Evolutionary conservation across 2,888 invertebrate species (phyloP), one percentile per base, ranked within the genome.

Genomic region (Lepas anatifera): DNA sequence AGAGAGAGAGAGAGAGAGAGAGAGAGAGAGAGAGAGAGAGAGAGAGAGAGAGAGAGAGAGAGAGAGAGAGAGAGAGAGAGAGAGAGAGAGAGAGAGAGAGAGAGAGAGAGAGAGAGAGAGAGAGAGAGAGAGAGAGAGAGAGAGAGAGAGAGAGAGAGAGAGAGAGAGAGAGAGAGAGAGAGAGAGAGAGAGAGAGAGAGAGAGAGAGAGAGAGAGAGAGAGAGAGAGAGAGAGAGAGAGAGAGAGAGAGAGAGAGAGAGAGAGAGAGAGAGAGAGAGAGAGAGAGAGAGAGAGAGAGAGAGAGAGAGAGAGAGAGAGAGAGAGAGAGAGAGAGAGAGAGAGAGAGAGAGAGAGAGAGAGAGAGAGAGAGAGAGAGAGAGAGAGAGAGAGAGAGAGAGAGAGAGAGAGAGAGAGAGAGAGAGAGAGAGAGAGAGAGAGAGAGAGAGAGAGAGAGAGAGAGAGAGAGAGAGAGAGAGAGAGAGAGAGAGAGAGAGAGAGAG

Each of bases 221-320:
- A n/a, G n/a, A n/a, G n/a, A n/a, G n/a, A n/a, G n/a, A n/a, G n/a
- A n/a, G n/a, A n/a, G n/a, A n/a, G n/a, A n/a, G n/a, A n/a, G n/a
- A n/a, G n/a, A n/a, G n/a, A 39, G 8, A 39, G 7, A 39, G 8
- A 39, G 7, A 10, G 4, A 32, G 67, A 67, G 2, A 67, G 67
- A 67, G 27, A 67, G 67, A 66, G 13, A 66, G 66, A 66, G 13
- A 66, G 66, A 66, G 13, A 66, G 66, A 66, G 13, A 66, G 66
- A 67, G 27, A 67, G 8, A 67, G 37, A 39, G 8, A 39, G 39
- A 39, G 8, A 39, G 39, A 39, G 8, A 7, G 13, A 13, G 13
- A 7, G 13, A 35, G 11, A 35, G 67, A 37, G 22, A 67, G 37
- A 67, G 32, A 37, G 16, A 16, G 67, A 35, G 37, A 67, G 18